Evolutionary conservation across 2,888 invertebrate species (phyloP).

Genomic region (Synanthedon tipuliformis): DNA sequence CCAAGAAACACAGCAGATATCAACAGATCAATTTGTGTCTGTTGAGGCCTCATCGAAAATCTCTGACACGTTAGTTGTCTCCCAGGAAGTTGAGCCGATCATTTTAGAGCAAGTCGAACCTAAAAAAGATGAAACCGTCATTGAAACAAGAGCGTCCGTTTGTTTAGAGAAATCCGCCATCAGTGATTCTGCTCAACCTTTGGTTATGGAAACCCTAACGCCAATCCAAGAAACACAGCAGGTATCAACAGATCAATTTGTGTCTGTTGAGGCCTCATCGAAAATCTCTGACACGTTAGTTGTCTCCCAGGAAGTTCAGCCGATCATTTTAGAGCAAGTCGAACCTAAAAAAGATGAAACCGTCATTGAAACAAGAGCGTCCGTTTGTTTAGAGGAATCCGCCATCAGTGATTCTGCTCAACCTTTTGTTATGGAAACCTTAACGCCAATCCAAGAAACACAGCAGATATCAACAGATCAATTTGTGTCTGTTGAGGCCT

Average conservation of each 20-base stretch:
- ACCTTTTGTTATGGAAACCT: not conserved
- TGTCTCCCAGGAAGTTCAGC: not conserved
- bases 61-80: not conserved
- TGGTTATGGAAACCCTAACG: not conserved
- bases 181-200: not conserved
- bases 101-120: not conserved
- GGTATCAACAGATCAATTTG: not conserved
- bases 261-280: not conserved
- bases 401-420: too few species aligned
- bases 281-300: not conserved
- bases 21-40: not conserved
- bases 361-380: too few species aligned
- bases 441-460: not conserved
- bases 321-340: not conserved
- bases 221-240: not conserved
- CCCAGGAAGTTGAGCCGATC: not conserved
- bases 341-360: too few species aligned
- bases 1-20: not conserved
- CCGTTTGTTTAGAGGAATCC: too few species aligned
- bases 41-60: not conserved
- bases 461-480: not conserved
- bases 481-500: not conserved
- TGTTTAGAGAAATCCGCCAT: not conserved
- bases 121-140: not conserved
- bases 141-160: not conserved